Evolutionary conservation across 2,888 invertebrate genomes (phyloP).

Genomic region (Agonum fuliginosum): DNA sequence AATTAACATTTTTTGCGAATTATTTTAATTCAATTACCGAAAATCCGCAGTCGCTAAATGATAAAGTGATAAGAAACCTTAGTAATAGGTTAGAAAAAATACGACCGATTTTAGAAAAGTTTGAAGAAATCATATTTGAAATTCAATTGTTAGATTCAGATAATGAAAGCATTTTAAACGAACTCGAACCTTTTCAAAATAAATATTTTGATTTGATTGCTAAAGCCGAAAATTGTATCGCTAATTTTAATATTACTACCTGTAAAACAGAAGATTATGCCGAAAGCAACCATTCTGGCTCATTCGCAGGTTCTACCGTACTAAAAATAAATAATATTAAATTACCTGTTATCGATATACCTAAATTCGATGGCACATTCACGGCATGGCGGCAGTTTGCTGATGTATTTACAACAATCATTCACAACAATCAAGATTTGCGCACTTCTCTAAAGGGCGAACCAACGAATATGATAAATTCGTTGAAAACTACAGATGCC

Average conservation of each 20-base stretch:
- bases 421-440: slow-evolving; percentile 59
- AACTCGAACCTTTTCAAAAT: slow-evolving; percentile 26
- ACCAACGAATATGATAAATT: slow-evolving; percentile 31
- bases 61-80: not conserved
- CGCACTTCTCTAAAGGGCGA: slow-evolving; percentile 40
- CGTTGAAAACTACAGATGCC: slow-evolving; percentile 37
- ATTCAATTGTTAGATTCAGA: slow-evolving; percentile 35
- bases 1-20: not conserved
- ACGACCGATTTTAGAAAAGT: not conserved
- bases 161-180: not conserved
- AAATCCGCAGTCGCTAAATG: not conserved
- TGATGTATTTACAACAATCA: slow-evolving; percentile 61
- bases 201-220: slow-evolving; percentile 12
- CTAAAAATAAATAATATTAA: slow-evolving; percentile 4
- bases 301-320: not conserved
- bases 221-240: not conserved
- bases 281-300: not conserved
- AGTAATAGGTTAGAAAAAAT: not conserved
- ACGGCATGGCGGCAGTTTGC: slow-evolving; percentile 57
- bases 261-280: not conserved
- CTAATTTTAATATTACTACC: not conserved
- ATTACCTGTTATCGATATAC: slow-evolving; percentile 58
- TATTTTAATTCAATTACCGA: not conserved
- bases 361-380: slow-evolving; percentile 61
- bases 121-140: slow-evolving; percentile 32